Evolutionary conservation across 2,113 vertebrate genomes (phyloP).

Genomic region (Microcebus griseorufus): DNA sequence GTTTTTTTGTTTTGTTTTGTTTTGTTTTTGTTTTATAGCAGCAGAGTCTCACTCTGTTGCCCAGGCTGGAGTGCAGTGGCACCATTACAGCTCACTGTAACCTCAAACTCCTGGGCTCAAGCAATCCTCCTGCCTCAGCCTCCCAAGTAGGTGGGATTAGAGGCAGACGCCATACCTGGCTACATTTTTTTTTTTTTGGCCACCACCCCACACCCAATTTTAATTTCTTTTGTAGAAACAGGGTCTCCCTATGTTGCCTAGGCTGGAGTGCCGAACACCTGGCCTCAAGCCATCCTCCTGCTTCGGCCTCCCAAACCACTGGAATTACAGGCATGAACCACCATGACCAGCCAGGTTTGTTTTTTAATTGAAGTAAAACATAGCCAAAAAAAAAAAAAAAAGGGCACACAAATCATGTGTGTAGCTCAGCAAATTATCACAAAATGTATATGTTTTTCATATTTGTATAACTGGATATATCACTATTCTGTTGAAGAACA

Average conservation of each 20-base stretch:
- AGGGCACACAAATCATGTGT: not conserved
- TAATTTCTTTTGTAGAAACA: not conserved
- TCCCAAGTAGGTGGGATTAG: not conserved
- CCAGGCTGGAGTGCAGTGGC: not conserved
- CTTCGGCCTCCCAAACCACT: not conserved
- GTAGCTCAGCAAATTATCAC: not conserved
- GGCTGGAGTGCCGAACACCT: not conserved
- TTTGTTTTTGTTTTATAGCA: not conserved
- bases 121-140: not conserved
- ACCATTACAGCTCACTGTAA: not conserved
- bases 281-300: not conserved
- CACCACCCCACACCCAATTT: too few species aligned
- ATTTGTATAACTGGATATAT: not conserved
- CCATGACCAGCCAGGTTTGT: not conserved
- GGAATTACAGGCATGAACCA: not conserved
- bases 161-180: not conserved
- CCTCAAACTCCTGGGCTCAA: not conserved
- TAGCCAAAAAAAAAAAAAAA: not conserved
- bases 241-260: not conserved
- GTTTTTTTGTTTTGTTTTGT: not conserved
- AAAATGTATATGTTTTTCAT: not conserved
- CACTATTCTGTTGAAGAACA: not conserved
- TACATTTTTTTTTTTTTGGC: too few species aligned
- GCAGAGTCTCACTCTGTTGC: not conserved
- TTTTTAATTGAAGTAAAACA: constrained; percentile 7